phyloP scores from a whole-genome alignment of 2,888 invertebrate species.

The Lasioglossum pauxillum region DNA sequence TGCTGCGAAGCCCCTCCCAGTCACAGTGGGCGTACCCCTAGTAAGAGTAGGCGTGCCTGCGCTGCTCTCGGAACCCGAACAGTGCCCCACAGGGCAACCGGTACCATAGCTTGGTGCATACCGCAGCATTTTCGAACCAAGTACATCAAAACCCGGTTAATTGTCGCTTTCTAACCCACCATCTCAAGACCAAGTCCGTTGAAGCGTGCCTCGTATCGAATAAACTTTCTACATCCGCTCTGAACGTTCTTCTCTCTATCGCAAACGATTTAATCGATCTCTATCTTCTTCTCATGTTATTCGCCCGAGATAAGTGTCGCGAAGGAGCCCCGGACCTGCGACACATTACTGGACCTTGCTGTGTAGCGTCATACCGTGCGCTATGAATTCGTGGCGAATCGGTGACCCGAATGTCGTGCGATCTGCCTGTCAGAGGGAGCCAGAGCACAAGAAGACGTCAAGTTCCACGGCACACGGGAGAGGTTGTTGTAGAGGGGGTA shows the following conservation, averaged over 20 bases:
- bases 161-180: not conserved
- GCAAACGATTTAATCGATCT: not conserved
- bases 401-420: slow-evolving; percentile 46
- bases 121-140: not conserved
- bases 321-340: not conserved
- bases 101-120: not conserved
- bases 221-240: not conserved
- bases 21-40: not conserved
- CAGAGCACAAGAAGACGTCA: slow-evolving; percentile 43
- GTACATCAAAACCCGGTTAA: not conserved
- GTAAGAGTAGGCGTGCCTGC: not conserved
- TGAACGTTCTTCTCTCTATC: not conserved
- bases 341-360: not conserved
- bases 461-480: not conserved
- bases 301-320: not conserved
- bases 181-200: not conserved
- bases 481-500: not conserved
- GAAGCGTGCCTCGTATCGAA: not conserved
- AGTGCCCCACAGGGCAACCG: not conserved
- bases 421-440: slow-evolving; percentile 52
- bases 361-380: not conserved
- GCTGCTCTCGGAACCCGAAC: not conserved
- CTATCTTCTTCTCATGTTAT: no score
- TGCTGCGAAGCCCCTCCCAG: not conserved
- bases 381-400: slow-evolving; percentile 28